A percentile compares a stretch with the other conserved stretches of the same genome.
phyloP scores from a whole-genome alignment of 2,888 invertebrate genomes.

The Cheilosia variabilis region DNA sequence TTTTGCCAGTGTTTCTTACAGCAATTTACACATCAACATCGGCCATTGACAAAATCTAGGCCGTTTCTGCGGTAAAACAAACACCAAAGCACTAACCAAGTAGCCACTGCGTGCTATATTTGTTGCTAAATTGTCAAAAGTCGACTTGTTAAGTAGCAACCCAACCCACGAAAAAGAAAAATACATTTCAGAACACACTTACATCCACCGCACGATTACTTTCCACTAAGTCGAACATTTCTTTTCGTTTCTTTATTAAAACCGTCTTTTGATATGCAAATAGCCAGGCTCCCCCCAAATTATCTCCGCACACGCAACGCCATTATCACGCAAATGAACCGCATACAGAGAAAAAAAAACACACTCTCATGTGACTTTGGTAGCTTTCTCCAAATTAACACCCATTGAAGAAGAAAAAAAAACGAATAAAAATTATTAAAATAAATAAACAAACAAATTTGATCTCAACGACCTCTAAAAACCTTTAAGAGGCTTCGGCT shows the following conservation, averaged over 20 bases:
- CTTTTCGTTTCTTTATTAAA: background rate
- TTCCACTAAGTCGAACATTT: background rate
- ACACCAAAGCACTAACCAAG: too few relatives aligned
- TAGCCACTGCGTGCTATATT: too few relatives aligned
- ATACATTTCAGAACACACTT: too few relatives aligned
- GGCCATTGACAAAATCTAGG: too few relatives aligned
- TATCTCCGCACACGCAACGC: constrained; percentile 38
- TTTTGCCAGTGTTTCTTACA: too few relatives aligned
- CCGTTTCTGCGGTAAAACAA: too few relatives aligned
- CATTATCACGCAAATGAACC: constrained; percentile 53
- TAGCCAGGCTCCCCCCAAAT: constrained; percentile 11
- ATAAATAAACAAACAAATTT: background rate
- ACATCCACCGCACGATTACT: too few relatives aligned
- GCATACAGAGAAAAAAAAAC: background rate
- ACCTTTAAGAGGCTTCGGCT: constrained; percentile 1
- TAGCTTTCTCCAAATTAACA: constrained; percentile 52
- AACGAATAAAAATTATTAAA: background rate
- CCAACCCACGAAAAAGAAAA: too few relatives aligned
- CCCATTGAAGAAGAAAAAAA: background rate
- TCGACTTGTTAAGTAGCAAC: too few relatives aligned
- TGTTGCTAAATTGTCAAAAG: too few relatives aligned
- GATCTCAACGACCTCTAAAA: too few relatives aligned
- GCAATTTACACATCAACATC: too few relatives aligned
- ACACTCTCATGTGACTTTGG: constrained; percentile 5
- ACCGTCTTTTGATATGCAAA: constrained; percentile 28